A percentile compares a stretch with the other conserved stretches of the same genome.
These are phyloP conservation scores for Embidobia sp. DNA, from an alignment of 2,888 invertebrate species.

Conservation along the genomic window DNA sequence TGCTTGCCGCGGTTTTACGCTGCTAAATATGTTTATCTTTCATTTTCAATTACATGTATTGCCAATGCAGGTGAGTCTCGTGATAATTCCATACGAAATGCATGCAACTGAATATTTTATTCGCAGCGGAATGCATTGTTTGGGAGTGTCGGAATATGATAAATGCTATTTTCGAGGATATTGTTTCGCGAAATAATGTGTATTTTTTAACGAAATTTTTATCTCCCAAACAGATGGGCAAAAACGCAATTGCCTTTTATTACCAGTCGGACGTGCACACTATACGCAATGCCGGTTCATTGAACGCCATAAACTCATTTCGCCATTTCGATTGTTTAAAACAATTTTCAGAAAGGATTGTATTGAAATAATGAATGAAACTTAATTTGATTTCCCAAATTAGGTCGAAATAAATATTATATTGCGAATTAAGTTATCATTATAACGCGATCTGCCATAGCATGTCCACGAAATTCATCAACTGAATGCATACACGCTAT, in stretches of 20 bases:
- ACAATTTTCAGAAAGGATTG: background rate
- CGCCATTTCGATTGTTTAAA: no score
- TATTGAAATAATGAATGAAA: background rate
- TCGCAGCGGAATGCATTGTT: constrained; percentile 5
- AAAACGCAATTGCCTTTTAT: constrained; percentile 4
- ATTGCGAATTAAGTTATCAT: background rate
- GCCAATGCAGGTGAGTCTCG: background rate
- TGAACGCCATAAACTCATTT: constrained; percentile 2
- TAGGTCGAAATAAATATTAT: constrained; percentile 11
- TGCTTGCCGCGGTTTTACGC: background rate
- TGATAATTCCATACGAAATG: background rate
- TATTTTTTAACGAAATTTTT: constrained; percentile 2
- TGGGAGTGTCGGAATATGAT: background rate
- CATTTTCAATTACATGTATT: constrained; percentile 19
- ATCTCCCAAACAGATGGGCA: background rate
- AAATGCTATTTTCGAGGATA: constrained; percentile 6
- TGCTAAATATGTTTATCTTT: constrained; percentile 24
- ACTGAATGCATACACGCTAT: background rate
- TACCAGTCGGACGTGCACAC: background rate
- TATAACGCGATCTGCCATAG: background rate
- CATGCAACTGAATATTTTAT: constrained; percentile 8
- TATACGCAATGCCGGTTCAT: no score
- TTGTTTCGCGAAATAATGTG: constrained; percentile 7
- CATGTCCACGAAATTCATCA: background rate
- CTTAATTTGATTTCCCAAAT: background rate